A percentile compares a stretch with the other conserved stretches of the same genome.
Evolutionary conservation across 2,888 invertebrate genomes (phyloP).

Genomic region (Caenorhabditis sp.): DNA sequence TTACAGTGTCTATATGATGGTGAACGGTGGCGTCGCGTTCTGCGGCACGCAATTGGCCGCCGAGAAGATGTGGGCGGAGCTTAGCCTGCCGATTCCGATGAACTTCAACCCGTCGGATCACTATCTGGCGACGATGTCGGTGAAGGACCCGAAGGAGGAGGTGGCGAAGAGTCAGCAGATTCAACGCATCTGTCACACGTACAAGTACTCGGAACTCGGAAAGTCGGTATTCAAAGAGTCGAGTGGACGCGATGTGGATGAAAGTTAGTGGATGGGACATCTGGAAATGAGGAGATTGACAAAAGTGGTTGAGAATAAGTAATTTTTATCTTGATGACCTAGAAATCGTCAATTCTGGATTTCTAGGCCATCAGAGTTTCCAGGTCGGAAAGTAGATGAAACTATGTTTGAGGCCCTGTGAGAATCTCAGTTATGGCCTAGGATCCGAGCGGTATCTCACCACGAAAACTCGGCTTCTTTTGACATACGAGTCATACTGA

Average conservation of each 20-base stretch:
- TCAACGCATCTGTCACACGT: conserved; percentile 60
- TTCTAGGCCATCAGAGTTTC: too few species aligned
- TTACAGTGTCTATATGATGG: conserved; percentile 78
- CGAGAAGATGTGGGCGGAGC: conserved; percentile 72
- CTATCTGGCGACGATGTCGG: conserved; percentile 82
- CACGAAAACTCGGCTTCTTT: too few species aligned
- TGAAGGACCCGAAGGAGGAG: conserved; percentile 49
- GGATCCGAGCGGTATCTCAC: too few species aligned
- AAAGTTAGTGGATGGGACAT: conserved; percentile 15
- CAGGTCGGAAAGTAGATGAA: too few species aligned
- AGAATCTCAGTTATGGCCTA: too few species aligned
- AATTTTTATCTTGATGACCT: too few species aligned
- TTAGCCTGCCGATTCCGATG: conserved; percentile 80
- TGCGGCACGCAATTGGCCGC: conserved; percentile 76
- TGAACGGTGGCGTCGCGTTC: conserved; percentile 79
- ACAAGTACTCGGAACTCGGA: conserved; percentile 60
- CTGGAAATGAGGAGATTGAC: too few species aligned
- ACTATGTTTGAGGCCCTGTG: too few species aligned
- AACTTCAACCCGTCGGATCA: conserved; percentile 84
- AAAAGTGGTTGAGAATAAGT: too few species aligned
- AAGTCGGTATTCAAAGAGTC: conserved; percentile 61
- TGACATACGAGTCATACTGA: too few species aligned
- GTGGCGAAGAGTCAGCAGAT: conserved; percentile 42
- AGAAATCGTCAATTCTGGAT: too few species aligned
- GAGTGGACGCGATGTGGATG: conserved; percentile 57